A percentile compares a stretch with the other conserved stretches of the same genome.
Evolutionary conservation across 2,113 vertebrate genomes (phyloP).

Genomic region (Entelurus aequoreus): DNA sequence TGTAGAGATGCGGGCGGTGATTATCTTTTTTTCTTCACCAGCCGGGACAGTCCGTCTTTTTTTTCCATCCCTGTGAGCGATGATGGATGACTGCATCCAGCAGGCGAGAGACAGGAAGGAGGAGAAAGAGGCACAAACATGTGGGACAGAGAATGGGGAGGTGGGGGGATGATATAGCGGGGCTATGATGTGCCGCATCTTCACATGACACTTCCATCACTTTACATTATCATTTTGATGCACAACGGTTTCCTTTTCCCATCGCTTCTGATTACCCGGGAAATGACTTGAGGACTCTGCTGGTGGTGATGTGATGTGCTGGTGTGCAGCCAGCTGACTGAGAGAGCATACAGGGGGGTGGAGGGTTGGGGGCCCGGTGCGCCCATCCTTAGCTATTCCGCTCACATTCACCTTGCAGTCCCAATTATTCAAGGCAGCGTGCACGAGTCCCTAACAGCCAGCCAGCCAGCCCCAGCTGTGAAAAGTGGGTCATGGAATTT

Average conservation of each 20-base stretch:
- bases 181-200: slow-evolving; percentile 10
- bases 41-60: slow-evolving; percentile 14
- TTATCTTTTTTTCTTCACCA: slow-evolving; percentile 15
- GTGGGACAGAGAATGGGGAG: slow-evolving; percentile 21
- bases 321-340: slow-evolving; percentile 46
- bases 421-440: slow-evolving; percentile 63
- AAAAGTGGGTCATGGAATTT: slow-evolving; percentile 76
- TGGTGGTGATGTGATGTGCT: slow-evolving; percentile 44
- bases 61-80: slow-evolving; percentile 18
- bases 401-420: slow-evolving; percentile 71
- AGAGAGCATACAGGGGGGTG: not conserved
- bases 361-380: slow-evolving; percentile 5
- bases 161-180: slow-evolving; percentile 25
- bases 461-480: slow-evolving; percentile 49
- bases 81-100: slow-evolving; percentile 39
- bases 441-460: slow-evolving; percentile 41
- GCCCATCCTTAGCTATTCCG: slow-evolving; percentile 60
- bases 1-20: slow-evolving; percentile 14
- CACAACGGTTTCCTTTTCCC: slow-evolving; percentile 10
- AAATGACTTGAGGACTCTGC: slow-evolving; percentile 18
- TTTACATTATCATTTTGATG: not conserved
- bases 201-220: not conserved
- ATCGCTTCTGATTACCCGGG: not conserved
- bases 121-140: slow-evolving; percentile 6
- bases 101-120: slow-evolving; percentile 9